Percentiles rank a stretch among this genome's conserved stretches.
phyloP scores from a whole-genome alignment of 2,797 vertebrate genomes.

The Xiphorhynchus erythropygius region DNA sequence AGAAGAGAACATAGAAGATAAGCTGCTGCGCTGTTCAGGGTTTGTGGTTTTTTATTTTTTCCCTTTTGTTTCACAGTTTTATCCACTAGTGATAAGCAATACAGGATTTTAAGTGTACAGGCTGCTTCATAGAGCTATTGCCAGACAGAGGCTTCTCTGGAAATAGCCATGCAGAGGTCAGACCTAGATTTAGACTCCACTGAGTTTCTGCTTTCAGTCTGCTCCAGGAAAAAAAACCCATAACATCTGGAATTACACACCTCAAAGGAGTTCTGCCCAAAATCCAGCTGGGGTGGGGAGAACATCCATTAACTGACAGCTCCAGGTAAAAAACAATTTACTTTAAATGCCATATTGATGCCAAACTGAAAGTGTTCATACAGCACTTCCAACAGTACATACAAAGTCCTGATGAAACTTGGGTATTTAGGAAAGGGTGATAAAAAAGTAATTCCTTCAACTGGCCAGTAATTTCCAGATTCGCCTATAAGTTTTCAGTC shows the following conservation, averaged over 20 bases:
- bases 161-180: neutral
- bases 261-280: neutral
- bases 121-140: neutral
- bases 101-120: neutral
- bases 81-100: neutral
- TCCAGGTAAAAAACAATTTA: neutral
- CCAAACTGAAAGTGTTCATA: neutral
- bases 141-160: neutral
- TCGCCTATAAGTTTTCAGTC: neutral
- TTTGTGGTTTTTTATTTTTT: neutral
- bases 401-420: neutral
- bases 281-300: neutral
- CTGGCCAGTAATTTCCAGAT: neutral
- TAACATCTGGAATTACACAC: neutral
- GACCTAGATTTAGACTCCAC: neutral
- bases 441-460: neutral
- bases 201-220: neutral
- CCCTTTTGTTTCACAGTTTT: neutral
- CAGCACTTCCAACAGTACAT: neutral
- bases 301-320: neutral
- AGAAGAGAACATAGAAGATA: neutral
- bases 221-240: accelerated
- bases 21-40: neutral
- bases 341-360: neutral
- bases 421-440: accelerated